Conservation (phyloP, 2,113 vertebrate species). For the human region GRCh38 chr20:12704001-12704500, state of each 20-base stretch:
- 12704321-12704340: not conserved
- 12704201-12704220: not conserved
- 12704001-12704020: not conserved
- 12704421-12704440: not conserved
- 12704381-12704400: not conserved
- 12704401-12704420: not conserved
- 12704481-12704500: not conserved
- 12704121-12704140: not conserved
- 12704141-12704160: not conserved
- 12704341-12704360: not conserved
- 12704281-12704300: not conserved
- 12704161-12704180: not conserved
- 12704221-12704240: not conserved
- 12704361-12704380: not conserved
- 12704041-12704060: not conserved
- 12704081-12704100: not conserved
- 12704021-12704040: not conserved
- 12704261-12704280: not conserved
- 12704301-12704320: not conserved
- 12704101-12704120: not conserved
- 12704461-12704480: not conserved
- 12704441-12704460: constrained; percentile 43
- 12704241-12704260: not conserved
- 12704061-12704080: not conserved
- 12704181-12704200: not conserved